Evolutionary conservation across 2,113 vertebrate species (phyloP).

Genomic region (Mesitornis unicolor): DNA sequence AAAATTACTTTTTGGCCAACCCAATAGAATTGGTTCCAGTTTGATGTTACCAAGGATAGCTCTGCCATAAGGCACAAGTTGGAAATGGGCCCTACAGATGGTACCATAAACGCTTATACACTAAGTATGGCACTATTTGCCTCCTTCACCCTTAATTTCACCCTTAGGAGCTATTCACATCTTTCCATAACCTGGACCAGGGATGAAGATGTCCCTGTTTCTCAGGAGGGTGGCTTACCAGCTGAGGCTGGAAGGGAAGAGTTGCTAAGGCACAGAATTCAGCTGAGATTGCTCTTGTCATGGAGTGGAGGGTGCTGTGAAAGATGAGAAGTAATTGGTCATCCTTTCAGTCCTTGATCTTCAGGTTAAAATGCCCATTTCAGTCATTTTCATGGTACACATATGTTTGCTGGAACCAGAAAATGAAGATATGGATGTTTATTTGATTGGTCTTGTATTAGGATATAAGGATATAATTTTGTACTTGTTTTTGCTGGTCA

Average conservation of each 20-base stretch:
- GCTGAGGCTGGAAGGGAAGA: background rate
- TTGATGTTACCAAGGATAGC: background rate
- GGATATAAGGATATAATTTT: background rate
- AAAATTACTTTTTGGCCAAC: too few relatives aligned
- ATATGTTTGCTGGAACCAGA: background rate
- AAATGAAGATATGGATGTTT: background rate
- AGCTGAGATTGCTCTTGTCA: background rate
- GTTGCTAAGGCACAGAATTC: background rate
- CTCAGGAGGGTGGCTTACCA: background rate
- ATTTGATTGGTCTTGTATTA: background rate
- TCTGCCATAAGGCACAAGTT: background rate
- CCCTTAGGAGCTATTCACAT: background rate
- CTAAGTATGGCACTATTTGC: background rate
- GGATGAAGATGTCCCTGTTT: background rate
- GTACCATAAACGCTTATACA: background rate
- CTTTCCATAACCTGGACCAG: background rate
- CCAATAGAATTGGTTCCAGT: background rate
- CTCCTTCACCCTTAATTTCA: background rate
- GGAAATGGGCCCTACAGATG: background rate
- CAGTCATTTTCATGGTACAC: background rate
- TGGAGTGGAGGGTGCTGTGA: background rate
- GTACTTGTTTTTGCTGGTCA: background rate
- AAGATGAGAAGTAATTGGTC: background rate
- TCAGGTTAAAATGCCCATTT: background rate
- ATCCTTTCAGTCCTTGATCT: background rate